Evolutionary conservation across 1,140 invertebrate genomes (phyloP).

Genomic region (Cryptotermes secundus): DNA sequence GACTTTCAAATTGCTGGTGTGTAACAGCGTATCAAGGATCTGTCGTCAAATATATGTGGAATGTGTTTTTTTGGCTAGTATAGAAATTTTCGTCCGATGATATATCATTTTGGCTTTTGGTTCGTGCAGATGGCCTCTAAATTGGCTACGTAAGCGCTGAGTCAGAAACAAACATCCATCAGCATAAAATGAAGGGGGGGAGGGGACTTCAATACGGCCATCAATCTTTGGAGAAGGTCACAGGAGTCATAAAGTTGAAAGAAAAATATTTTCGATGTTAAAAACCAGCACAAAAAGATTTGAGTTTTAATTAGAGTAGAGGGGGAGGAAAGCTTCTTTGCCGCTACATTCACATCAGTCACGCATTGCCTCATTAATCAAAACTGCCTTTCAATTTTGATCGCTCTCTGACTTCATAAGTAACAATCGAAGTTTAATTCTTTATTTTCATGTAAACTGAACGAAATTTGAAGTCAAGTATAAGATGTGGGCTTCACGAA

Average conservation of each 20-base stretch:
- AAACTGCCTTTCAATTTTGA: conserved; percentile 1
- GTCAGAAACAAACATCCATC: background rate
- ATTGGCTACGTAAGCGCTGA: background rate
- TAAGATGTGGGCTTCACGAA: background rate
- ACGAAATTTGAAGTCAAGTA: background rate
- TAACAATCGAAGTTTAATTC: background rate
- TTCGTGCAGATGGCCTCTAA: background rate
- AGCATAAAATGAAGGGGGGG: background rate
- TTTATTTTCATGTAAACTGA: background rate
- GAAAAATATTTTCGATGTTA: background rate
- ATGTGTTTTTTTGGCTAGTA: no score
- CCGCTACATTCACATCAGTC: background rate
- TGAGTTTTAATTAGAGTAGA: background rate
- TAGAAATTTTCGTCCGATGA: no score
- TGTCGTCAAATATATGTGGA: no score
- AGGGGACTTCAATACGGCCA: background rate
- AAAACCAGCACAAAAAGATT: background rate
- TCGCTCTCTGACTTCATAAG: background rate
- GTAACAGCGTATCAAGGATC: no score
- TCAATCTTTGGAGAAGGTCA: background rate
- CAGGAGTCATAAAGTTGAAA: background rate
- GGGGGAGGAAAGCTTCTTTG: background rate
- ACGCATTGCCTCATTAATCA: background rate
- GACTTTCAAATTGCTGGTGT: no score
- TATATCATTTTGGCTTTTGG: no score